phyloP scores from a whole-genome alignment of 53 echinoderm and acorn worm species.

The Patiria pectinifera region DNA sequence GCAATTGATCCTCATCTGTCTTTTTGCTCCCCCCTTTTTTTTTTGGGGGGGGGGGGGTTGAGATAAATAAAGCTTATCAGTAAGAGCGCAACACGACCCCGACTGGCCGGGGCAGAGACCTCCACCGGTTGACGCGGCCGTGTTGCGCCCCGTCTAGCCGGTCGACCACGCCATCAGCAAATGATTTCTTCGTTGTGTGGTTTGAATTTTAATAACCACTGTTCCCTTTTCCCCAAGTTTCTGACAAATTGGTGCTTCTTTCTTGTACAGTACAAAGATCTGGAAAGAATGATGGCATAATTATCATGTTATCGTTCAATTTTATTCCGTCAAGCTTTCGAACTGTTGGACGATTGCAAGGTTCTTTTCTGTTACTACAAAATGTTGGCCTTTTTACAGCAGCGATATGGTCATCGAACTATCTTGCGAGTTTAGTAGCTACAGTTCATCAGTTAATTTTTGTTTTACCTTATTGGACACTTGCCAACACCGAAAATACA shows the following conservation, averaged over 20 bases:
- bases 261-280: background rate
- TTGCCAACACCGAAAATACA: no score
- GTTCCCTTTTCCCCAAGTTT: background rate
- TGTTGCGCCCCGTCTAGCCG: no score
- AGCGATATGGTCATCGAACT: no score
- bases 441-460: no score
- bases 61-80: conserved; percentile 44
- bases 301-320: no score
- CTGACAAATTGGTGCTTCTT: background rate
- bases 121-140: background rate
- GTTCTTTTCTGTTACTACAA: no score
- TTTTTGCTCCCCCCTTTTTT: background rate
- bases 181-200: background rate
- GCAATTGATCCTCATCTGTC: background rate
- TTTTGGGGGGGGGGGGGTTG: background rate
- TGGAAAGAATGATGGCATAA: background rate
- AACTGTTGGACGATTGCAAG: no score
- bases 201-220: background rate
- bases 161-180: background rate
- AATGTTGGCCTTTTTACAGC: no score
- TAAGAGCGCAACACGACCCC: conserved; percentile 52
- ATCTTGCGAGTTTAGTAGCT: no score
- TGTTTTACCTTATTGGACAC: no score
- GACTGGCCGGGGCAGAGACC: conserved; percentile 26
- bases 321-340: no score